Conservation (phyloP, 2,797 vertebrate species). For the Gouania willdenowi region DNA sequence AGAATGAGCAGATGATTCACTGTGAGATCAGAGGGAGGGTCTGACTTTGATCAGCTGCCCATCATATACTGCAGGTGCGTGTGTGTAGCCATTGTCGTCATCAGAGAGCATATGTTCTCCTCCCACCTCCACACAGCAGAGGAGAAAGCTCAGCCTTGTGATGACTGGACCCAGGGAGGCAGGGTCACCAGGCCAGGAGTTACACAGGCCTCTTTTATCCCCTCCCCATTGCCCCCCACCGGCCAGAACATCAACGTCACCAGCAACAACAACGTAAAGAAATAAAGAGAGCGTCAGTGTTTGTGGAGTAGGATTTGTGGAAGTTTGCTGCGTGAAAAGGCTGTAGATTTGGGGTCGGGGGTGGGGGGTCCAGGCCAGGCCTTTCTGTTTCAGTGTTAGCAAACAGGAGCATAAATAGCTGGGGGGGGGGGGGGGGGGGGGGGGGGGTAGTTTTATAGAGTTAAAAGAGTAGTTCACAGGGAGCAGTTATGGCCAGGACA, state of each 20-base stretch:
- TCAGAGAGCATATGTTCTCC: conserved; percentile 54
- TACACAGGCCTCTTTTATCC: conserved; percentile 77
- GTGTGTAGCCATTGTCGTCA: conserved; percentile 31
- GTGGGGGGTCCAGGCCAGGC: conserved; percentile 28
- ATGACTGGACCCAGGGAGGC: conserved; percentile 63
- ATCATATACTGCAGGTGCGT: conserved; percentile 48
- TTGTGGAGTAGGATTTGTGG: conserved; percentile 32
- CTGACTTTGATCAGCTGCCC: conserved; percentile 42
- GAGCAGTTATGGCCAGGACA: conserved; percentile 33
- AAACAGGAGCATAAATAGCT: conserved; percentile 72
- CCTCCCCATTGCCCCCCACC: conserved; percentile 44
- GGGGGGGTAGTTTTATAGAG: conserved; percentile 37
- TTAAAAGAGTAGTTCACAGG: conserved; percentile 53
- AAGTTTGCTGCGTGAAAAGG: conserved; percentile 48
- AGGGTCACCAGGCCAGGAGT: conserved; percentile 43
- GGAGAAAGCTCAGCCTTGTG: conserved; percentile 73
- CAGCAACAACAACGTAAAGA: conserved; percentile 9
- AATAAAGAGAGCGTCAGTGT: not conserved
- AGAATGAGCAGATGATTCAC: too few species aligned
- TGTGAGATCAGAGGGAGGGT: conserved; percentile 9
- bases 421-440: conserved; percentile 6
- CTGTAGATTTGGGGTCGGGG: conserved; percentile 23
- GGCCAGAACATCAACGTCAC: conserved; percentile 47
- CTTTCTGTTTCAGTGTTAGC: conserved; percentile 53
- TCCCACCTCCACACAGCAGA: conserved; percentile 43